Base-by-base conservation (phyloP, 2,113 vertebrate species). In the Chaenogobius annularis region DNA sequence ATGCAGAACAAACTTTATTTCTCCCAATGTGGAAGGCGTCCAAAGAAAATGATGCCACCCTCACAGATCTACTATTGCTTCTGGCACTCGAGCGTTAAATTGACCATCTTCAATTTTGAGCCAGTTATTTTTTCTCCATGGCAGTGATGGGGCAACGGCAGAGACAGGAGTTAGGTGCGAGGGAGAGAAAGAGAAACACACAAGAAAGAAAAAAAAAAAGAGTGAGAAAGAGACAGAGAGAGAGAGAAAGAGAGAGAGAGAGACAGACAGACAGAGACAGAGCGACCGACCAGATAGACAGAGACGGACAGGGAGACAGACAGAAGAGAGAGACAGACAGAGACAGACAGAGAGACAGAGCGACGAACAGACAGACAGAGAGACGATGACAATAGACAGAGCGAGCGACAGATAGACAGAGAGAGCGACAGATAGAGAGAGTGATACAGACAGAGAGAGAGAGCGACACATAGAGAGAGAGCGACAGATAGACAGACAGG, bases 81-180 rank as follows among this genome's bases (percentile, higher is more conserved):
- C 67, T 72, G 77, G 77, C 85, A 88, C 55, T 79, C 35, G 35
- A 82, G 72, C 62, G 68, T 83, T 88, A 90, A 90, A 89, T 86
- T 81, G 82, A 70, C 85, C 83, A 73, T 77, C 86, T 85, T 77
- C 82, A 84, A 80, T 83, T 56, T 77, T 71, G 17, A 70, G 79
- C 37, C 37, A 9, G 31, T 68, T 77, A 70, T 70, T 75, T 68
- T 52, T 22, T 9, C 13, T 55, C 37, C 46, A 20, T 70, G 46
- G 54, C 9, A 44, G 31, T 1, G 64, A 70, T 68, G 52, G 67
- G 40, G 52, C 22, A 14, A 61, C 35, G 17, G 61, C 43, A 44
- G 70, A 66, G 76, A 74, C 69, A 10, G 59, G 58, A 76, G 68
- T 74, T 73, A 74, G 74, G 73, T 62, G 48, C 72, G 50, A 75